phyloP scores from a whole-genome alignment of 2,888 invertebrate genomes.

The Rhorus exstirpatorius region DNA sequence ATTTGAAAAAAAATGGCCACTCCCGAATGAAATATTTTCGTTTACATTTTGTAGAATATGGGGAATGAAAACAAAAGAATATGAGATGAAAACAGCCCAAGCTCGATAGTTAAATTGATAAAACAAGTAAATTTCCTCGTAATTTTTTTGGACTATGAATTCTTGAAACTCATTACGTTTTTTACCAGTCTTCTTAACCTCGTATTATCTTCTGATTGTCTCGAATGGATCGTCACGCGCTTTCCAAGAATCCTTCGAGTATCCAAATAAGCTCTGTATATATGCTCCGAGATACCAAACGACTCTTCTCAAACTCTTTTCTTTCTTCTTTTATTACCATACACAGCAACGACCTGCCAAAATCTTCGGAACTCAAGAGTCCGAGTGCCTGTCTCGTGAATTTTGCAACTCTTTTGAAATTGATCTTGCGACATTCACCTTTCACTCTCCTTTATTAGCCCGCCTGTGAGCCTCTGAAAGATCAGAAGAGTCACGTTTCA shows the following conservation, averaged over 20 bases:
- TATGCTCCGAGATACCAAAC: background rate
- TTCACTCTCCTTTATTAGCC: constrained; percentile 17
- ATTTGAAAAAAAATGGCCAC: constrained; percentile 58
- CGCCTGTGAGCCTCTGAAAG: background rate
- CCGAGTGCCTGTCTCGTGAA: background rate
- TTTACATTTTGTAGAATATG: constrained; percentile 13
- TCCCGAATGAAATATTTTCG: constrained; percentile 42
- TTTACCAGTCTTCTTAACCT: background rate
- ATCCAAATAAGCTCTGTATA: too few species aligned
- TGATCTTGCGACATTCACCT: constrained; percentile 30
- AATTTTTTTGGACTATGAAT: too few species aligned
- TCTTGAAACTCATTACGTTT: too few species aligned
- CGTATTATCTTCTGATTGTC: constrained; percentile 34
- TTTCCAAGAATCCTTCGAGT: constrained; percentile 23
- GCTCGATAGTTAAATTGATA: constrained; percentile 12
- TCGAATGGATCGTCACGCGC: constrained; percentile 26
- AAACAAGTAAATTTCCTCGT: constrained; percentile 1
- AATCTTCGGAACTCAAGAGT: background rate
- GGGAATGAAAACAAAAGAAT: constrained; percentile 24
- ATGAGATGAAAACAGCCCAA: constrained; percentile 10
- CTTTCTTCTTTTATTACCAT: background rate
- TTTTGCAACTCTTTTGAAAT: constrained; percentile 42
- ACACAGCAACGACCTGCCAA: background rate
- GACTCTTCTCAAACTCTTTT: constrained; percentile 7
- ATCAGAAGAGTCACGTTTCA: constrained; percentile 43